Conservation (phyloP, 2,113 vertebrate species). For the Mobula birostris region DNA sequence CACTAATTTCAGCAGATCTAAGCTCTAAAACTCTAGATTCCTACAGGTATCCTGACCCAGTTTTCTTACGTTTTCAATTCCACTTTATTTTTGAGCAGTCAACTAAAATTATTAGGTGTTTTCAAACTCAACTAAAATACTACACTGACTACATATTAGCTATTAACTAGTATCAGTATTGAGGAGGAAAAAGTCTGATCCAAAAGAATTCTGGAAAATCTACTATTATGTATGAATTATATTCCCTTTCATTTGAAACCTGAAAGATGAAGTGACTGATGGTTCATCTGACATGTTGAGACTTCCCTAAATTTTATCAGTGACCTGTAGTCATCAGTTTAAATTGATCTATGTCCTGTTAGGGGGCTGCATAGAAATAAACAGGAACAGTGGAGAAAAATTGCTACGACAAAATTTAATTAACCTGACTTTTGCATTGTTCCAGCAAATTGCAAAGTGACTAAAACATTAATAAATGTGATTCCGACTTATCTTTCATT, state of each 20-base stretch:
- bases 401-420: neutral
- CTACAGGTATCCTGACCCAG: neutral
- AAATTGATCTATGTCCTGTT: neutral
- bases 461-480: slow-evolving; percentile 1
- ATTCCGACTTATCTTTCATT: slow-evolving; percentile 1
- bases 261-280: neutral
- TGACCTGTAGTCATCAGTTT: neutral
- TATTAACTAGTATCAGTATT: neutral
- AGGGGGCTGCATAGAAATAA: neutral
- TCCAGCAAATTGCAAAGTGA: neutral
- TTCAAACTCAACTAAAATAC: neutral
- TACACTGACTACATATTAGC: neutral
- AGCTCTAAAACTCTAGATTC: neutral
- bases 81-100: neutral
- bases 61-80: neutral
- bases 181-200: neutral
- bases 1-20: neutral
- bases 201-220: neutral
- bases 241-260: neutral
- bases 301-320: neutral
- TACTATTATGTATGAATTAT: neutral
- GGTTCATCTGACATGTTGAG: neutral
- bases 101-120: neutral
- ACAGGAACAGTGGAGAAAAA: neutral
- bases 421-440: neutral